A percentile compares a stretch with the other conserved stretches of the same genome.
These are phyloP conservation scores for Marmota monax DNA, from an alignment of 2,113 vertebrate genomes.

Conservation along the genomic window DNA sequence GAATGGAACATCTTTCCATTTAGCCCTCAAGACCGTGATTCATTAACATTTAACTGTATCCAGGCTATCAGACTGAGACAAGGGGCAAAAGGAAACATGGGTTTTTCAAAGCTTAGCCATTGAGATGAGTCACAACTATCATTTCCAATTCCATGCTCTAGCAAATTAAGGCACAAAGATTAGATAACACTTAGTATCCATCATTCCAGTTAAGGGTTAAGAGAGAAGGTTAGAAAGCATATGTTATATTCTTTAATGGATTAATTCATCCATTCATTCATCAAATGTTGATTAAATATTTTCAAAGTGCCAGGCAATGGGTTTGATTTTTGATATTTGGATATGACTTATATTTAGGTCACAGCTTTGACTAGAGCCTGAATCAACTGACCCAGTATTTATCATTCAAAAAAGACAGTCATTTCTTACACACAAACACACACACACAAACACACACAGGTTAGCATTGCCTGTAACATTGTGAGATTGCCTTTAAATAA, in stretches of 20 bases:
- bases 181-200: not conserved
- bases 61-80: not conserved
- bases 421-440: not conserved
- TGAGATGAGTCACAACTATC: not conserved
- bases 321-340: slow-evolving; percentile 6
- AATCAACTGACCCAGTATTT: slow-evolving; percentile 28
- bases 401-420: not conserved
- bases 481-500: slow-evolving; percentile 43
- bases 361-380: not conserved
- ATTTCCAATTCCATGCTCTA: not conserved
- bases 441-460: not conserved
- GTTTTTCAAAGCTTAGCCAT: not conserved
- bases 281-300: not conserved
- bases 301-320: slow-evolving; percentile 33
- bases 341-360: slow-evolving; percentile 24
- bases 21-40: slow-evolving; percentile 23
- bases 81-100: not conserved
- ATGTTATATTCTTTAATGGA: not conserved
- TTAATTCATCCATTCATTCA: not conserved
- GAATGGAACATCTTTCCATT: slow-evolving; percentile 4
- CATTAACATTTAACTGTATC: slow-evolving; percentile 10
- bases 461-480: not conserved
- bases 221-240: not conserved
- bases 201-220: not conserved
- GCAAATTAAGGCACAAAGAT: not conserved